Evolutionary conservation across 2,113 vertebrate species (phyloP).

Genomic region (Brienomyrus brachyistius): DNA sequence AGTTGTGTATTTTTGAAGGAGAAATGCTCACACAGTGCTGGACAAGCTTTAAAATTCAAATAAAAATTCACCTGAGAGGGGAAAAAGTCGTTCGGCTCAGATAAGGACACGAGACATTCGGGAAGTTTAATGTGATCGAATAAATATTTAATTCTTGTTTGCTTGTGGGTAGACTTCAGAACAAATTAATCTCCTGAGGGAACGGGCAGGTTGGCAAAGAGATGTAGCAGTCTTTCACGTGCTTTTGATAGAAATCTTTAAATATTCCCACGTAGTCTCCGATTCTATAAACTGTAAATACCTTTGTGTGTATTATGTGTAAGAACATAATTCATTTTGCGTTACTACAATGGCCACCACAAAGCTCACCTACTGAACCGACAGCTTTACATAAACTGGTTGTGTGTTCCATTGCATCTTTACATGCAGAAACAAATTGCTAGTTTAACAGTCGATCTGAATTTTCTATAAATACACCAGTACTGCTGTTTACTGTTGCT

Average conservation of each 20-base stretch:
- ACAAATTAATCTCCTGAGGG: slow-evolving; percentile 3
- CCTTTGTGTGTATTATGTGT: not conserved
- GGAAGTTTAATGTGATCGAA: slow-evolving; percentile 8
- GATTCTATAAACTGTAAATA: not conserved
- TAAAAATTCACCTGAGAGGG: not conserved
- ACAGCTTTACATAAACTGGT: not conserved
- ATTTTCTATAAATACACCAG: not conserved
- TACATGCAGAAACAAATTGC: not conserved
- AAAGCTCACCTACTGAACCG: not conserved
- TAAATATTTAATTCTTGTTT: slow-evolving; percentile 17
- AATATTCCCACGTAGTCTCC: not conserved
- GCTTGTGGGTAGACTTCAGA: not conserved
- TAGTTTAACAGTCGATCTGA: not conserved
- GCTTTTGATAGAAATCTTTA: not conserved
- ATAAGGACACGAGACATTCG: not conserved
- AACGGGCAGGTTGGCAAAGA: not conserved
- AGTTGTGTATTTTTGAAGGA: not conserved
- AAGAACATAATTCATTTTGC: not conserved
- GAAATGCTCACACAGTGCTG: not conserved
- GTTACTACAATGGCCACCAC: not conserved
- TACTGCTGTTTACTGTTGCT: not conserved
- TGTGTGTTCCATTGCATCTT: not conserved
- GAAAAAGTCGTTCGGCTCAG: not conserved
- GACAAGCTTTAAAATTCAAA: not conserved
- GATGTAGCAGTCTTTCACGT: not conserved